Evolutionary conservation across 1,140 invertebrate species (phyloP), one percentile per base, ranked within the genome.

Genomic region (Sitobion miscanthi): DNA sequence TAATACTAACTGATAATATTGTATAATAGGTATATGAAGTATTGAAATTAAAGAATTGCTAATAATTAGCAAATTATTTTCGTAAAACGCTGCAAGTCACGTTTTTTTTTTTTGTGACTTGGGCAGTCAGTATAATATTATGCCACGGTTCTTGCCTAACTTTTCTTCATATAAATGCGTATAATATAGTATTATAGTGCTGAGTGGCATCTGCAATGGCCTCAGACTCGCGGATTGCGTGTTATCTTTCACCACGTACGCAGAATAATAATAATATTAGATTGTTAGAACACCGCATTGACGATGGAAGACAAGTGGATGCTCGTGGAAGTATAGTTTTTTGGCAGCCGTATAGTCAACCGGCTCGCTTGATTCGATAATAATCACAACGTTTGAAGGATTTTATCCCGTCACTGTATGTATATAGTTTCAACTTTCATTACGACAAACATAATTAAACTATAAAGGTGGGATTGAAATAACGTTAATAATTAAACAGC

Each of bases 401-500:
- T 57, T 89, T 89, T 38, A 57, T 54, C 57, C 52, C 35, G 5
- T 23, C 23, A 30, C 23, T 11, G 23, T 54, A n/a, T 89, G 14
- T 87, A 42, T 42, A 42, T 42, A 89, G 21, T 89, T 89, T 54
- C 35, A 54, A 89, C 8, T 89, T 89, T 54, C 35, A 54, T 89
- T 38, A 89, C 54, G 30, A 89, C 23, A 89, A 42, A 89, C 87
- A 89, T 89, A 89, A 89, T 89, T 57, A 89, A 57, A 89, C 88
- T 57, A 89, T 89, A 30, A 52, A 23, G 1, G 52, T 20, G 35
- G 52, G 35, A 89, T 89, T 35, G 21, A 57, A 89, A 57, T 89
- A 54, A 89, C 52, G 88, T 89, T 89, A 89, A 89, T 89, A 89
- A 57, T 89, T 89, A 89, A 89, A 89, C 35, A 23, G 49, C 49